Base-by-base conservation (phyloP, 2,113 vertebrate species). In the Sclerurus mexicanus region DNA sequence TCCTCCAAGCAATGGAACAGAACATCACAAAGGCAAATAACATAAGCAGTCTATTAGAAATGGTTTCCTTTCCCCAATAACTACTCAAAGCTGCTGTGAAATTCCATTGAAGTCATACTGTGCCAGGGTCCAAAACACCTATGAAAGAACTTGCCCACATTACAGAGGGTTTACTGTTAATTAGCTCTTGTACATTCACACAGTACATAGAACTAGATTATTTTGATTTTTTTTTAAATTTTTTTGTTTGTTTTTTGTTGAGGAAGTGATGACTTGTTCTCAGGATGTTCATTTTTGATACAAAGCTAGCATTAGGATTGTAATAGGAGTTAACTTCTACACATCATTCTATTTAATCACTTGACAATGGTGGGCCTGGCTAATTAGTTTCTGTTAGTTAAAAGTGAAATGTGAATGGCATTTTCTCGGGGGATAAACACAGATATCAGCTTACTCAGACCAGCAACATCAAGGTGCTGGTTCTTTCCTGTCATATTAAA, bases 341-440 rank as follows among this genome's bases (percentile, higher is more conserved):
- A 85, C 72, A 85, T 74, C 76, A 82, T 79, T 97, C 96, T 85
- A 80, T 79, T 80, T 71, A 96, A 96, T 95, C 90, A 90, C 82
- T 96, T 91, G 96, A 96, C 95, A 94, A 90, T 20, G n/a, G 93
- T 92, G 85, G 87, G 95, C 80, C 52, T 58, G 66, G 84, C 89
- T 98, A 97, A 98, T 97, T 97, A 97, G 80, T 87, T 96, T 91
- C 92, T 85, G 79, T 97, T 96, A 94, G 87, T 97, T 97, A 97
- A 97, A 96, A 74, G 87, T 80, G 46, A 98, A 97, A 96, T 5
- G 62, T 56, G 42, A 94, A 91, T 87, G 27, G 82, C 17, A 84
- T 82, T 88, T 92, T 84, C 92, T 95, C 74, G 73, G 47, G 56
- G 47, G 42, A 6, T 90, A 95, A 96, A 95, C 58, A 73, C 75